Evolutionary conservation across 2,797 vertebrate genomes (phyloP), one percentile per base, ranked within the genome.

Genomic region (Anableps anableps): DNA sequence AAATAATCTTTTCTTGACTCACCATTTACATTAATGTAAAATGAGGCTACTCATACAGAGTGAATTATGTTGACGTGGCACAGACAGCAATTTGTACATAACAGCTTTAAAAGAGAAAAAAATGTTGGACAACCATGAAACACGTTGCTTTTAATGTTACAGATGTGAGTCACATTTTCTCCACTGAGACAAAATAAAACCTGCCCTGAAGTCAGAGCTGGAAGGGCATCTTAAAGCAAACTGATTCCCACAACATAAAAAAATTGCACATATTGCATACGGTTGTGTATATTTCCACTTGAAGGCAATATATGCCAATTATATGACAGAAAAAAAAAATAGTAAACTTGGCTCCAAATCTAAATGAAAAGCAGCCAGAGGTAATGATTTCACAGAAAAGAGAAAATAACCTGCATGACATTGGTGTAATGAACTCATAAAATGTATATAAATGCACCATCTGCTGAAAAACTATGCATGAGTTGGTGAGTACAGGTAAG

Each of bases 381-480:
- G 60, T 66, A 75, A 73, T 48, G 60, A 75, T 83, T 64, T 77
- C 77, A 71, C 47, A 88, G 70, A 83, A 71, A 86, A 72, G 29
- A 75, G 79, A 71, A 78, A 88, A 48, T 84, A 86, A 45, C 48
- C 70, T 75, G 75, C 38, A 68, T 91, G 85, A 85, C 89, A 81
- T 83, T 88, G 87, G 88, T 74, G 36, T 91, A 91, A 92, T 89
- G 77, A 89, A 89, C 77, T 84, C 68, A 75, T 85, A 85, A 85
- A 78, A 85, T 76, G 76, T 72, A 79, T 85, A 88, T 82, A 89
- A 91, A 89, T 70, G 80, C 43, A 58, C 88, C 88, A 92, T 90
- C 88, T 91, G 91, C 73, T 78, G 79, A 75, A 85, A 71, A 72
- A 81, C 41, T 68, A 60, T 60, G 83, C 82, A 79, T 73, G 73